These are phyloP conservation scores for Pygoscelis antarcticus DNA, from an alignment of 2,113 vertebrate species.

Conservation along the genomic window DNA sequence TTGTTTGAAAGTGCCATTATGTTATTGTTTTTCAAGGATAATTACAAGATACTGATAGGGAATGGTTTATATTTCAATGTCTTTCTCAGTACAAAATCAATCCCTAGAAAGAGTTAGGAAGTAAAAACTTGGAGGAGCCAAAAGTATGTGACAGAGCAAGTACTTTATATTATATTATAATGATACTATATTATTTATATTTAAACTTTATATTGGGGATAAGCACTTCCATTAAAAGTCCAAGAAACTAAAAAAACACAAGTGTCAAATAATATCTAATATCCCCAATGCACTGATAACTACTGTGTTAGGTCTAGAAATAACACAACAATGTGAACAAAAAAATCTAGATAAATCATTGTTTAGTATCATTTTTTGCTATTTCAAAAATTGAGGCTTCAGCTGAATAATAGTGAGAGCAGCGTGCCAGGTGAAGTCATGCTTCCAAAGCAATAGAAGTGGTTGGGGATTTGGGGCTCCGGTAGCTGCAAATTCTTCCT, in stretches of 20 bases:
- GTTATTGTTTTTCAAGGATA: not conserved
- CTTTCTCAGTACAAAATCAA: not conserved
- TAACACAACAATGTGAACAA: not conserved
- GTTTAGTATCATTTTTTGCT: not conserved
- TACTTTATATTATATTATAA: no score
- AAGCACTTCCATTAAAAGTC: not conserved
- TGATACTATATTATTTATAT: no score
- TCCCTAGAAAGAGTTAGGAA: not conserved
- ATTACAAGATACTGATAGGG: not conserved
- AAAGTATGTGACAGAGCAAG: not conserved
- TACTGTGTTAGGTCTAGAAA: not conserved
- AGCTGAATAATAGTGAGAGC: not conserved
- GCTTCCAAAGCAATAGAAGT: not conserved
- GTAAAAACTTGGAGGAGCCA: not conserved
- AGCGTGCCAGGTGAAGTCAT: accelerated
- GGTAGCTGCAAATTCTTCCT: not conserved
- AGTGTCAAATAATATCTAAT: not conserved
- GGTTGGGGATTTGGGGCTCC: not conserved
- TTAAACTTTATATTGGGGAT: not conserved
- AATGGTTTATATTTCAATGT: not conserved
- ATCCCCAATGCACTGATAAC: not conserved
- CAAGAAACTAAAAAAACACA: not conserved
- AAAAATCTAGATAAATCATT: not conserved
- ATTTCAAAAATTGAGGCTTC: not conserved
- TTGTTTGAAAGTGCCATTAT: not conserved